Percentiles rank a stretch among this genome's conserved stretches.
phyloP scores from a whole-genome alignment of 2,113 vertebrate genomes.

The Alces alces region DNA sequence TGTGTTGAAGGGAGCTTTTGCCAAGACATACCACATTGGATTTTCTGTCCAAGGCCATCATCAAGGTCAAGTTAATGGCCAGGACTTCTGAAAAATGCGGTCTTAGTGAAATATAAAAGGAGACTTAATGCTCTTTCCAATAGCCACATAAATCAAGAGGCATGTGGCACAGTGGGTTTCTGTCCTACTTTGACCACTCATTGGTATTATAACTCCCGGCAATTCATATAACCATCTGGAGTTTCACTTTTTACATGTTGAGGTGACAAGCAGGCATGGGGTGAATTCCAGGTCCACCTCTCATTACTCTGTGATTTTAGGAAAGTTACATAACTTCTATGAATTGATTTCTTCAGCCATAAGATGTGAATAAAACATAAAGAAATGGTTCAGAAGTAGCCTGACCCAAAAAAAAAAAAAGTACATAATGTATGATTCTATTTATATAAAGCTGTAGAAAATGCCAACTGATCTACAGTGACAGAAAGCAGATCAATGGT shows the following conservation, averaged over 20 bases:
- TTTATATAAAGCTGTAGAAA: conserved; percentile 21
- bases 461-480: not conserved
- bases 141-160: not conserved
- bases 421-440: not conserved
- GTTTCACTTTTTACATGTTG: not conserved
- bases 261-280: not conserved
- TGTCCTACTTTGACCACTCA: not conserved
- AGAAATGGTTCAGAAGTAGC: not conserved
- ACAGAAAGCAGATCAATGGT: not conserved
- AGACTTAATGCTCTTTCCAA: not conserved
- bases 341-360: not conserved
- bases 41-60: not conserved
- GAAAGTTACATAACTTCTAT: not conserved
- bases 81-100: conserved; percentile 5
- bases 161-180: not conserved
- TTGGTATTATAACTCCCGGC: not conserved
- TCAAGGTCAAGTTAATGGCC: not conserved
- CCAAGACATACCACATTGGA: not conserved
- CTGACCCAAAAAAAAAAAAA: not conserved
- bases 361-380: conserved; percentile 24
- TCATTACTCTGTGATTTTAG: not conserved
- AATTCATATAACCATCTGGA: not conserved
- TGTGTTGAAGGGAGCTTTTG: not conserved
- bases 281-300: not conserved
- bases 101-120: not conserved